Base-by-base conservation (phyloP, 2,113 vertebrate species). In the Amphiprion ocellaris region DNA sequence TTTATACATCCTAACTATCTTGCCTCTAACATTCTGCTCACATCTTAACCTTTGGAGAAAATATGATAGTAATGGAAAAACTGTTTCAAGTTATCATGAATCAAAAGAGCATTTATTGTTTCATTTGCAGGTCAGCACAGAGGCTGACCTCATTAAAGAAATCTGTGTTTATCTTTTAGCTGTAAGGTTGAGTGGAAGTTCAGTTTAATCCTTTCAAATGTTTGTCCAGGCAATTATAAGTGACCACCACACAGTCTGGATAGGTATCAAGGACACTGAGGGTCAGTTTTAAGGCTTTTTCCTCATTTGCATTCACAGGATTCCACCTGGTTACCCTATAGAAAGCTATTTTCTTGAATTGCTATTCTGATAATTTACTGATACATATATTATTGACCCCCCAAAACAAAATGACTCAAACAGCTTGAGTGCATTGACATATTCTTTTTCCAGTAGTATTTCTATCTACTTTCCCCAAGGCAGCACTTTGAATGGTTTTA, bases 111-210 rank as follows among this genome's bases (percentile, higher is more conserved):
- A 44, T 66, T 61, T n/a, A 28, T 50, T 50, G 49, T 71, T 50
- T 26, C 14, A 7, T 72, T 77, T 66, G 12, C 56, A 63, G 49
- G 39, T 73, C 46, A 24, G 61, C 37, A 14, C 74, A 66, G 24
- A 61, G 24, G 26, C 52, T 37, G 65, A 66, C 70, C 63, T 54
- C 74, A 54, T 84, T 78, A 74, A 66, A 66, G 24, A 70, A 62
- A 80, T 28, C 58, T 56, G 49, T 68, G 68, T 58, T 53, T 62
- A 74, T 69, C 63, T 61, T 71, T 73, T 44, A 69, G 61, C 69
- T 4, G 12, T 9, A 61, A 39, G 47, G 26, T 11, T 10, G 56
- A 55, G 8, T 64, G 12, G 61, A 74, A 67, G 47, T 82, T 70
- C 68, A 68, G 12, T 61, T 79, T 56, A 52, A 78, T 58, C 41